Percentiles rank a stretch among this genome's conserved stretches.
Conservation (phyloP, 2,888 invertebrate species). For the Magallana nippona region DNA sequence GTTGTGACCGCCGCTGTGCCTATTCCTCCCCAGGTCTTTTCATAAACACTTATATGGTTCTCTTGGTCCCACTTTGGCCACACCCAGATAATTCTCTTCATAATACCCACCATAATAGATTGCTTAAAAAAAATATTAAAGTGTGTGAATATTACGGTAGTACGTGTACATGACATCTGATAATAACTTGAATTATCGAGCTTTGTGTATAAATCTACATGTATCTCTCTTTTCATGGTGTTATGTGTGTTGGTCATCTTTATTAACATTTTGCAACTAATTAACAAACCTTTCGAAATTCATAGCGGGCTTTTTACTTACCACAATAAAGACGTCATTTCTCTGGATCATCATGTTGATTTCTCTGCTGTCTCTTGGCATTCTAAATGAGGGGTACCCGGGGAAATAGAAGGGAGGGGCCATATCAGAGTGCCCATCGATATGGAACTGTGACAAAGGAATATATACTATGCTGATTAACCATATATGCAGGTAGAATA, state of each 20-base stretch:
- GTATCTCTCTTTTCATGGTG: too few species aligned
- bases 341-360: constrained; percentile 70
- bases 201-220: too few species aligned
- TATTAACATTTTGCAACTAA: background rate
- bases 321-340: constrained; percentile 75
- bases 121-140: constrained; percentile 58
- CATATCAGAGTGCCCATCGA: constrained; percentile 73
- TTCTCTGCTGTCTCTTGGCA: constrained; percentile 61
- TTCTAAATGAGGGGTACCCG: constrained; percentile 68
- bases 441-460: constrained; percentile 68
- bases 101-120: constrained; percentile 64
- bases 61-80: constrained; percentile 67
- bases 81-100: constrained; percentile 70
- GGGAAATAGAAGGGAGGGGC: constrained; percentile 60
- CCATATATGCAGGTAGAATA: too few species aligned
- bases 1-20: constrained; percentile 55
- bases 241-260: too few species aligned
- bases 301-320: constrained; percentile 48
- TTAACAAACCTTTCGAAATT: background rate
- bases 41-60: constrained; percentile 57
- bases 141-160: background rate
- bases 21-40: constrained; percentile 50
- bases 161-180: background rate
- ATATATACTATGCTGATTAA: too few species aligned
- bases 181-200: background rate